These are phyloP conservation scores for Ctenopoma kingsleyae DNA, from an alignment of 2,797 vertebrate genomes.

Conservation along the genomic window DNA sequence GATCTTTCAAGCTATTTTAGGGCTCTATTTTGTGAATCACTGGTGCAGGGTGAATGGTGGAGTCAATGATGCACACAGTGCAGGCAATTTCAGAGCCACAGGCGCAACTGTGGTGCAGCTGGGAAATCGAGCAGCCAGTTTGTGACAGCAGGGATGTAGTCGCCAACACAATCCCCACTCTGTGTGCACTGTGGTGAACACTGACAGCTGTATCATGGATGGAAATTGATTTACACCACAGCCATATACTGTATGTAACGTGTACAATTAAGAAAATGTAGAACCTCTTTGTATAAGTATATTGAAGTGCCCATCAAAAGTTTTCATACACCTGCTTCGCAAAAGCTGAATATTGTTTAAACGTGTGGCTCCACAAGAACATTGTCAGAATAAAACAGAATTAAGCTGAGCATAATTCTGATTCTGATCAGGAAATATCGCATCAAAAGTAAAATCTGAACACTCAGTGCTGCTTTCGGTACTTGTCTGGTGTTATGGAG, in stretches of 20 bases:
- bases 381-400: too few relatives aligned
- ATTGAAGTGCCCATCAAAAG: too few relatives aligned
- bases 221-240: slow-evolving; percentile 11
- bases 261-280: slow-evolving; percentile 8
- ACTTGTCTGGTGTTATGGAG: not conserved
- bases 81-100: slow-evolving; percentile 42
- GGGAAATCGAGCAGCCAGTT: slow-evolving; percentile 23
- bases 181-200: not conserved
- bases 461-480: not conserved
- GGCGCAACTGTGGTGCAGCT: not conserved
- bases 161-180: not conserved
- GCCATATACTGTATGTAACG: not conserved
- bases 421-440: not conserved
- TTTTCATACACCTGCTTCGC: too few relatives aligned
- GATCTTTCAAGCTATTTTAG: slow-evolving; percentile 30
- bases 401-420: not conserved
- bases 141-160: slow-evolving; percentile 25
- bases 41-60: slow-evolving; percentile 31
- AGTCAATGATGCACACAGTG: slow-evolving; percentile 41
- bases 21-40: slow-evolving; percentile 44
- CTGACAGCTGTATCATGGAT: slow-evolving; percentile 9
- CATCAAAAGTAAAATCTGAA: not conserved
- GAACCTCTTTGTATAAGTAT: not conserved
- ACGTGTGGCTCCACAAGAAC: too few relatives aligned
- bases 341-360: too few relatives aligned